These are phyloP conservation scores for Menura novaehollandiae DNA, from an alignment of 2,113 vertebrate genomes.

Conservation along the genomic window DNA sequence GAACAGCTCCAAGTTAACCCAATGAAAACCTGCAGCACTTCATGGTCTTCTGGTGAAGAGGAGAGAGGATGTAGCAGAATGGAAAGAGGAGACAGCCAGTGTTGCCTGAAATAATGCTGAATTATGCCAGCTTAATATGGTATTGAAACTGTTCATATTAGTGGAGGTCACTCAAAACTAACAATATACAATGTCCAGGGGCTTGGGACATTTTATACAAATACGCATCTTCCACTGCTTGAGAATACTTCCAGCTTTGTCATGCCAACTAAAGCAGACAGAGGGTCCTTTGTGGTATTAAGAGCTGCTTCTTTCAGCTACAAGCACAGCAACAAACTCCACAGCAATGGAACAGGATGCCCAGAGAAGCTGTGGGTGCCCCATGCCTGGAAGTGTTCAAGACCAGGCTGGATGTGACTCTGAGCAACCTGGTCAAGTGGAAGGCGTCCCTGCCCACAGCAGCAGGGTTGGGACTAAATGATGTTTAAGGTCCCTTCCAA, in stretches of 20 bases:
- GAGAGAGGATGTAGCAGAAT: not conserved
- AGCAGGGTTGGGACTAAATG: no score
- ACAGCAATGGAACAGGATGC: not conserved
- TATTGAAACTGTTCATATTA: not conserved
- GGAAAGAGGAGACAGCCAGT: not conserved
- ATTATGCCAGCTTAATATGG: not conserved
- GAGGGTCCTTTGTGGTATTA: not conserved
- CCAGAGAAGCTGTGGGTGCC: not conserved
- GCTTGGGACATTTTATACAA: not conserved
- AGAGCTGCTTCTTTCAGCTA: not conserved
- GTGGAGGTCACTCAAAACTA: not conserved
- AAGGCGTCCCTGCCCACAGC: not conserved
- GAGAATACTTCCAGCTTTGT: not conserved
- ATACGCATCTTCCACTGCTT: rapidly evolving
- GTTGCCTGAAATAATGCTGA: not conserved
- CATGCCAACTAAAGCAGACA: not conserved
- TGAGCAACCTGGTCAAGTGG: not conserved
- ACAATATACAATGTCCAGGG: no score
- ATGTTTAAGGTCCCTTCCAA: not conserved
- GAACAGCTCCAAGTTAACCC: not conserved
- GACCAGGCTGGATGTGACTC: not conserved
- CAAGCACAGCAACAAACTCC: not conserved
- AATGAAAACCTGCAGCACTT: not conserved
- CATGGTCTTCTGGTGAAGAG: not conserved
- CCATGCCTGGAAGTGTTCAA: not conserved